phyloP scores from a whole-genome alignment of 2,797 vertebrate species.

The Taenioides sp. region DNA sequence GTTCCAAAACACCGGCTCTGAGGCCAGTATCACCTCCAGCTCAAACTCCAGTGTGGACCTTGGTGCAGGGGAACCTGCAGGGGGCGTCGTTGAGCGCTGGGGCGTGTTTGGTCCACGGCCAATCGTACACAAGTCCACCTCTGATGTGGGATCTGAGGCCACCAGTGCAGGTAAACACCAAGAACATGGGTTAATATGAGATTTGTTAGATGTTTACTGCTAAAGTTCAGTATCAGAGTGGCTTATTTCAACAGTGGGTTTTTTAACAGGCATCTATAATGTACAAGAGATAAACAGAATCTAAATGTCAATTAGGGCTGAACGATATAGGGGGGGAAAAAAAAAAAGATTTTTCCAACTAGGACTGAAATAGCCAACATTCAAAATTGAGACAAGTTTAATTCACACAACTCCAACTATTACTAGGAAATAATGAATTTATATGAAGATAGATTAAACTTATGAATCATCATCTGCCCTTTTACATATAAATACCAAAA shows the following conservation, averaged over 20 bases:
- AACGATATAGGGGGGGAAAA: too few species aligned
- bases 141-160: conserved; percentile 71
- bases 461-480: too few species aligned
- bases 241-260: background rate
- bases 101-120: conserved; percentile 69
- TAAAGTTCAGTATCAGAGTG: background rate
- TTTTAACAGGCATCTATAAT: background rate
- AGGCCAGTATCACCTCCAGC: conserved; percentile 59
- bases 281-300: background rate
- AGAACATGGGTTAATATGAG: background rate
- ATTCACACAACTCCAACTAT: too few species aligned
- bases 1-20: conserved; percentile 74
- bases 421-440: too few species aligned
- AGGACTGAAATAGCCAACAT: too few species aligned
- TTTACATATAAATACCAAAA: too few species aligned
- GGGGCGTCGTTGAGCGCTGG: conserved; percentile 72
- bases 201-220: background rate
- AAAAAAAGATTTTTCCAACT: too few species aligned
- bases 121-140: conserved; percentile 64
- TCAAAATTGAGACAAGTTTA: too few species aligned
- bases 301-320: too few species aligned
- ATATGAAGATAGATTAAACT: too few species aligned
- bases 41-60: conserved; percentile 74
- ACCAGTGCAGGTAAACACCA: conserved; percentile 42
- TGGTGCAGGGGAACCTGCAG: conserved; percentile 22